Evolutionary conservation across 2,888 invertebrate species (phyloP).

Genomic region (Andrena dorsata): DNA sequence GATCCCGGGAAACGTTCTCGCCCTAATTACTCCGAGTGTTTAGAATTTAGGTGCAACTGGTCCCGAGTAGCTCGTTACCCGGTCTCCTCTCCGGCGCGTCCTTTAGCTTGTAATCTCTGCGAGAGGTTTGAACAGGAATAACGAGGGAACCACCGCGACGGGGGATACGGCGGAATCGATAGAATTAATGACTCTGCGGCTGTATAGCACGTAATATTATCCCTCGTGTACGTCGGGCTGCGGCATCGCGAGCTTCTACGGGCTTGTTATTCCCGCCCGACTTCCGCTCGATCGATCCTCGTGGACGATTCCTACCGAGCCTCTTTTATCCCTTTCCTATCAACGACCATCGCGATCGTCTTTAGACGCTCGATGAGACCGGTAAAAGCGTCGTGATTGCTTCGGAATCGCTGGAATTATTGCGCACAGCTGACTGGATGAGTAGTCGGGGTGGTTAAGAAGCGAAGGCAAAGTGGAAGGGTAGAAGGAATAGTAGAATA

Average conservation of each 20-base stretch:
- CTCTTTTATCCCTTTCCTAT: background rate
- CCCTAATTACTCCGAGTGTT: constrained; percentile 43
- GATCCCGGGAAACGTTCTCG: background rate
- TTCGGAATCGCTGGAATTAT: no score
- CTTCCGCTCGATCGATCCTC: constrained; percentile 53
- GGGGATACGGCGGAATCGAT: constrained; percentile 47
- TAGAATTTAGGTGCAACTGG: constrained; percentile 43
- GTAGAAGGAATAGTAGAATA: no score
- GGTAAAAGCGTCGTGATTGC: no score
- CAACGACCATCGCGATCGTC: background rate
- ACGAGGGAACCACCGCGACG: constrained; percentile 35
- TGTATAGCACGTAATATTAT: constrained; percentile 49
- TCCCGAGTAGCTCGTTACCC: constrained; percentile 50
- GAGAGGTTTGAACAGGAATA: constrained; percentile 48
- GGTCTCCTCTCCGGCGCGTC: constrained; percentile 27
- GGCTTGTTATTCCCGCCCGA: constrained; percentile 48
- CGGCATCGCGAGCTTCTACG: constrained; percentile 41
- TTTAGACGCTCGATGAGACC: background rate
- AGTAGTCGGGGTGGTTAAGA: no score
- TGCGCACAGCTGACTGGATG: no score
- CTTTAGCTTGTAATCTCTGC: constrained; percentile 50
- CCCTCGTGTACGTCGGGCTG: constrained; percentile 26
- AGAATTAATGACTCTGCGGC: constrained; percentile 57
- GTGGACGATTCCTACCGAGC: constrained; percentile 33
- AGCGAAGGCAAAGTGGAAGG: no score